A percentile compares a stretch with the other conserved stretches of the same genome.
Evolutionary conservation across 1,140 invertebrate species (phyloP).

Genomic region (Chironomus striatipennis): DNA sequence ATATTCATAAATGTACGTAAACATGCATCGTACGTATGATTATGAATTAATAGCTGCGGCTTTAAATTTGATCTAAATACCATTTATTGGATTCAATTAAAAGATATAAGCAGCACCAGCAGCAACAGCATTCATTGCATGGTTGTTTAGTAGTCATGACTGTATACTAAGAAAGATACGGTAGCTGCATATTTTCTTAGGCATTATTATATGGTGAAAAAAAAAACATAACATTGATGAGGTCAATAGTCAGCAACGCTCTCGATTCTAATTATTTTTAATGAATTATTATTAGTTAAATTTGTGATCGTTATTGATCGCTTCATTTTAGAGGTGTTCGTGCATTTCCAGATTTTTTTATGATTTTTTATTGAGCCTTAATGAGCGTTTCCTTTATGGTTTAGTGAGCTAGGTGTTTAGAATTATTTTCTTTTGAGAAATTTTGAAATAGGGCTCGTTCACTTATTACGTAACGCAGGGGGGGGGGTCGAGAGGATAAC

Average conservation of each 20-base stretch:
- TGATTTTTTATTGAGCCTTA: not conserved
- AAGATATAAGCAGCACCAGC: not conserved
- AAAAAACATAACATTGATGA: not conserved
- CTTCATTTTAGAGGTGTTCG: not conserved
- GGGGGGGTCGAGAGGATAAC: no score
- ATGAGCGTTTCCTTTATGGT: no score
- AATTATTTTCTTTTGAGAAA: no score
- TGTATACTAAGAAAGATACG: not conserved
- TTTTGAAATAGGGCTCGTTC: no score
- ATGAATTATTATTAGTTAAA: not conserved
- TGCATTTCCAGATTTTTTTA: not conserved
- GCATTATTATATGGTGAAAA: not conserved
- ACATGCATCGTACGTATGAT: not conserved
- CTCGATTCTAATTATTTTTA: conserved; percentile 14
- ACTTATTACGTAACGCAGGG: no score
- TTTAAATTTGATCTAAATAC: not conserved
- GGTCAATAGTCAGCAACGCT: conserved; percentile 5
- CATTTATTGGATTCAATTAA: conserved; percentile 11
- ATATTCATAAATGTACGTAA: not conserved
- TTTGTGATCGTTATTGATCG: not conserved
- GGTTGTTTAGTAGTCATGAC: not conserved
- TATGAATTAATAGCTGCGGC: not conserved
- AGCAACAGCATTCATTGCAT: not conserved
- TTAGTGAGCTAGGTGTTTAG: no score
- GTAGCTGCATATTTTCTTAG: not conserved